Conservation (phyloP, 2,113 vertebrate species). For the Pongo pygmaeus region DNA sequence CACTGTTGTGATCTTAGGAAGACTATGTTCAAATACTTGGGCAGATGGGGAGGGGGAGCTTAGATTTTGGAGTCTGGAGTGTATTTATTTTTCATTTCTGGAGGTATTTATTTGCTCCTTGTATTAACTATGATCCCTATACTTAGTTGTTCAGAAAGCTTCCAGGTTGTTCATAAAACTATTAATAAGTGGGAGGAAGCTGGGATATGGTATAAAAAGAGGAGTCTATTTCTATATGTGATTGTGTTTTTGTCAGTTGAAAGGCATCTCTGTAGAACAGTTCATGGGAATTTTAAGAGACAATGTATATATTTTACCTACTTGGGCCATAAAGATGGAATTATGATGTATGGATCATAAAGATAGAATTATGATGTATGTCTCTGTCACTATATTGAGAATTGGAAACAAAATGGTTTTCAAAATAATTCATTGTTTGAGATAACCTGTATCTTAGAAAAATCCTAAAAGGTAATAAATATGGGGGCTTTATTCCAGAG, state of each 20-base stretch:
- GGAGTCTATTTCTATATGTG: not conserved
- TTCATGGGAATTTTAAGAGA: not conserved
- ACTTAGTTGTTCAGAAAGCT: not conserved
- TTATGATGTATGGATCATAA: not conserved
- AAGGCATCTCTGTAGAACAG: not conserved
- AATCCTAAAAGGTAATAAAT: not conserved
- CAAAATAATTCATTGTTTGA: not conserved
- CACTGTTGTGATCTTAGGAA: not conserved
- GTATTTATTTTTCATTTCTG: conserved; percentile 40
- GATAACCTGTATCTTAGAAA: not conserved
- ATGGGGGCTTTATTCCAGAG: not conserved
- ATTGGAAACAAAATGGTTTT: conserved; percentile 12
- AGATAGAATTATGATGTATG: not conserved
- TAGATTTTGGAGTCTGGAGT: not conserved
- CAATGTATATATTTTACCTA: not conserved
- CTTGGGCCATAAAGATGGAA: not conserved
- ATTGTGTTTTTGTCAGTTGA: not conserved
- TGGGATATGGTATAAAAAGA: not conserved
- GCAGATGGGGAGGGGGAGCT: too few relatives aligned
- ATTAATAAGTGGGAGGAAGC: not conserved
- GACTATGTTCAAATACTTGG: not conserved
- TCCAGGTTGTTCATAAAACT: not conserved
- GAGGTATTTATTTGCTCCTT: not conserved
- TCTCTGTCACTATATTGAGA: not conserved
- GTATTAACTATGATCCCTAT: not conserved